Evolutionary conservation across 2,888 invertebrate species (phyloP), one percentile per base, ranked within the genome.

Genomic region (Stictocephala bisonia): DNA sequence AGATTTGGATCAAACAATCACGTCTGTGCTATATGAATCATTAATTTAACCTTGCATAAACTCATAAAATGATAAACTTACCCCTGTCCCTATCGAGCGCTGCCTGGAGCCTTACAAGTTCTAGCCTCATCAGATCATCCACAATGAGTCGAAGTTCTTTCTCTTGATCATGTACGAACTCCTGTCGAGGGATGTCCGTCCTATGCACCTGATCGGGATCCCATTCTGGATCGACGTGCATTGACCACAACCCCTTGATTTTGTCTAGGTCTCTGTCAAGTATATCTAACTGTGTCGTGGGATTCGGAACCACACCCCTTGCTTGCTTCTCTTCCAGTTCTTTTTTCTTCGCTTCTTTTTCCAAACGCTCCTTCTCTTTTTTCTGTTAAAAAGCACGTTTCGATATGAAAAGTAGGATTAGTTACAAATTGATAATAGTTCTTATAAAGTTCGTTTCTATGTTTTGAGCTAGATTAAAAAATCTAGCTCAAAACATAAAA

Each of bases 81-180:
- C 72, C 64, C 48, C 73, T 58, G 51, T 77, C 88, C 0, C 76
- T 80, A 78, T 83, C 88, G 79, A 87, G 83, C 71, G 87, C 89
- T 78, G 81, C 87, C 83, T 86, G 86, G 22, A 90, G 81, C 67
- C 85, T 76, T 3, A 84, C 84, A 56, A 90, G 81, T 79, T 90
- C 90, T 26, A 87, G 70, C 79, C 86, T 85, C 90, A 91, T 90
- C 78, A 88, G 80, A 78, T 90, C 89, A 80, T 94, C 94, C 0
- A 93, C 92, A 56, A 89, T 85, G 40, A 86, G 84, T n/a, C 92
- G 85, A 31, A 93, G 84, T 80, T 93, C 87, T 27, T 89, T 79
- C 71, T 92, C 90, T 68, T 91, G 85, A 76, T 91, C 88, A 72
- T 87, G 84, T 76, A 90, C 88, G 76, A 90, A 88, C 75, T 89